Conservation (phyloP, 2,113 vertebrate genomes). For the Sporophila hypoxantha region DNA sequence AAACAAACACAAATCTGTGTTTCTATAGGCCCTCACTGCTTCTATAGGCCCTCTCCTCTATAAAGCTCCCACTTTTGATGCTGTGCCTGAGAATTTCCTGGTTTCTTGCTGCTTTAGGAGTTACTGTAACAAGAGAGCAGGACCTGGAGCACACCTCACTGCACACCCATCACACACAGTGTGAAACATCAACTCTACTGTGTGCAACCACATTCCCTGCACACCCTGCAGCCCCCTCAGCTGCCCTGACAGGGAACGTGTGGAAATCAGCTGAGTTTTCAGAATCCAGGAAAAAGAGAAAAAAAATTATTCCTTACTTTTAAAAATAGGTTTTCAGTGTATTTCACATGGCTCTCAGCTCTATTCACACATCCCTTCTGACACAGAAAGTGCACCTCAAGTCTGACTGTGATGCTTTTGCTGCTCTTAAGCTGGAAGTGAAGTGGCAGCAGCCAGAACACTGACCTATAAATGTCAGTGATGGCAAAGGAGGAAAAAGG, state of each 20-base stretch:
- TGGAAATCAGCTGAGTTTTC: neutral
- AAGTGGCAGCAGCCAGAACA: conserved; percentile 11
- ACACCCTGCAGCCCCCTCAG: neutral
- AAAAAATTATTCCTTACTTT: neutral
- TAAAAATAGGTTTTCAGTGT: neutral
- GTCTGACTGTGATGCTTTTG: neutral
- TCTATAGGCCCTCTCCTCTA: neutral
- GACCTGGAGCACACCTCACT: neutral
- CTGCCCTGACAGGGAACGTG: neutral
- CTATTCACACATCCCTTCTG: neutral
- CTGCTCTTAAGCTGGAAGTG: neutral
- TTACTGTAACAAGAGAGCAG: neutral
- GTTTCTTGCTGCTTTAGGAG: neutral
- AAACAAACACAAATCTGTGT: neutral
- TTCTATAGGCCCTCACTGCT: neutral
- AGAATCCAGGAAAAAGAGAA: neutral
- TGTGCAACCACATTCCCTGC: neutral
- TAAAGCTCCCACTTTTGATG: neutral
- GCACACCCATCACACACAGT: neutral
- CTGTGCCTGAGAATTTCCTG: neutral
- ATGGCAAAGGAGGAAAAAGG: neutral
- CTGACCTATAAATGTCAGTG: neutral
- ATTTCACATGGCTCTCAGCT: neutral
- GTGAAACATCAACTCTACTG: too few relatives aligned
- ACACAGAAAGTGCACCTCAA: neutral